Evolutionary conservation across 2,888 invertebrate genomes (phyloP).

Genomic region (Pristionchus maxplancki): DNA sequence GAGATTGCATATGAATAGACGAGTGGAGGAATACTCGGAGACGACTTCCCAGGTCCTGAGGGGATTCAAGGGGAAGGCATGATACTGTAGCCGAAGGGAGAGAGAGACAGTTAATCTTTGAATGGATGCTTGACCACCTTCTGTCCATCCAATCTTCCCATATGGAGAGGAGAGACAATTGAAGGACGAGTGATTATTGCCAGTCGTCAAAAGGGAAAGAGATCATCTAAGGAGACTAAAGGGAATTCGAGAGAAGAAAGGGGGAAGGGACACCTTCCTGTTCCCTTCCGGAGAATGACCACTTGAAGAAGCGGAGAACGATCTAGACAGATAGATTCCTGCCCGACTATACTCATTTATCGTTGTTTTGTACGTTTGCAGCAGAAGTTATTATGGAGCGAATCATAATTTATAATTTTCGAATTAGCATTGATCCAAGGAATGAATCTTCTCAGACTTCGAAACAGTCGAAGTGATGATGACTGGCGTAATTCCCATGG

Average conservation of each 20-base stretch:
- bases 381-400: too few species aligned
- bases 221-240: constrained; percentile 26
- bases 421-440: too few species aligned
- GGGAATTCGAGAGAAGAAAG: background rate
- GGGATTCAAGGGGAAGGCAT: background rate
- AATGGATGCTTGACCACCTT: constrained; percentile 17
- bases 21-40: background rate
- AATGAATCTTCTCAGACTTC: too few species aligned
- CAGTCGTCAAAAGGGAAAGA: constrained; percentile 16
- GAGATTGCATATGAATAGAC: constrained; percentile 41
- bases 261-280: constrained; percentile 17
- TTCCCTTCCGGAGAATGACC: background rate
- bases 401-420: too few species aligned
- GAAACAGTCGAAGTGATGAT: too few species aligned
- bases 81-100: constrained; percentile 14
- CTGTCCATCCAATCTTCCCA: constrained; percentile 30
- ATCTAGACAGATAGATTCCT: too few species aligned
- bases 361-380: too few species aligned
- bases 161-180: constrained; percentile 43
- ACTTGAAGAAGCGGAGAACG: background rate
- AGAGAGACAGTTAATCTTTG: constrained; percentile 30
- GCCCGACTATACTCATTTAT: background rate
- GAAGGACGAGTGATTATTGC: constrained; percentile 1
- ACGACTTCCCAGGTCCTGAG: background rate
- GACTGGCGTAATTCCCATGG: background rate